Percentiles rank a stretch among this genome's conserved stretches.
Evolutionary conservation across 2,797 vertebrate species (phyloP).

Genomic region (Sebastiscus tertius): DNA sequence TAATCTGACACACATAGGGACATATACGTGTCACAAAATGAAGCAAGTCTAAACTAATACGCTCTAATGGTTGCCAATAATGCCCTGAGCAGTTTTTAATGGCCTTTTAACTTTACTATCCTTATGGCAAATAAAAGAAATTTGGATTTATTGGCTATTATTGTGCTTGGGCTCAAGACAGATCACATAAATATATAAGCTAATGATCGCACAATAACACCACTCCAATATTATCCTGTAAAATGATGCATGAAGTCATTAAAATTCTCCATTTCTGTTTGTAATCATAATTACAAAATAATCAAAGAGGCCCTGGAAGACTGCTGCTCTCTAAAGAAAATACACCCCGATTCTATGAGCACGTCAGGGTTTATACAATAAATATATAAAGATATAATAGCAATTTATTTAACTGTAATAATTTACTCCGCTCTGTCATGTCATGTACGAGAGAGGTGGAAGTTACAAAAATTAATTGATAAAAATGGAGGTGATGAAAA

Average conservation of each 20-base stretch:
- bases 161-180: constrained; percentile 7
- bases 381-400: not conserved
- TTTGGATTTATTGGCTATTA: not conserved
- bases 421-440: not conserved
- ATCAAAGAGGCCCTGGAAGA: not conserved
- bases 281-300: not conserved
- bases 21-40: not conserved
- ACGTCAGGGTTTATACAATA: not conserved
- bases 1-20: not conserved
- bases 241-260: not conserved
- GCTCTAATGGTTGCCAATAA: not conserved
- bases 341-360: not conserved
- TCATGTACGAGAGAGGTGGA: not conserved
- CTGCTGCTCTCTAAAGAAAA: not conserved
- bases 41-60: not conserved
- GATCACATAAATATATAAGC: not conserved
- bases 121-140: not conserved
- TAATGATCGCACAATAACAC: not conserved
- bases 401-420: not conserved
- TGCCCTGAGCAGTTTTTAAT: not conserved
- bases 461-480: too few species aligned
- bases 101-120: not conserved
- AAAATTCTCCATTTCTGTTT: not conserved
- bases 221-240: not conserved
- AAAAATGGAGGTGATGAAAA: too few species aligned